A percentile compares a stretch with the other conserved stretches of the same genome.
Evolutionary conservation across 2,113 vertebrate species (phyloP).

Genomic region (Pseudopipra pipra): DNA sequence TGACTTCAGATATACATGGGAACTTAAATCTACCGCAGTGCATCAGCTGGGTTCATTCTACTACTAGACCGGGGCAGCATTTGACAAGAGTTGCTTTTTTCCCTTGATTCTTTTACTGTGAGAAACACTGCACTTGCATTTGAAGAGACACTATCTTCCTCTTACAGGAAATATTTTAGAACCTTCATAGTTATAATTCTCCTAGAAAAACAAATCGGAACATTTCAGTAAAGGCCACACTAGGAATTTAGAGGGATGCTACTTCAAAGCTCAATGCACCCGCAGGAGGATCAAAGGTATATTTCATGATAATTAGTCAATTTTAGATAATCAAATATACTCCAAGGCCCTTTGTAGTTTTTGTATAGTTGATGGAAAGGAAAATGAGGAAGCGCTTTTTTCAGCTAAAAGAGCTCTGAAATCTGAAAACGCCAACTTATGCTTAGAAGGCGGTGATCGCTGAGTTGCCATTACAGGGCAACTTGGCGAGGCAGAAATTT

Average conservation of each 20-base stretch:
- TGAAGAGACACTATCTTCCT: neutral
- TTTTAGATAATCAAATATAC: neutral
- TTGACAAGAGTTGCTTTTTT: neutral
- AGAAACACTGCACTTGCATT: neutral
- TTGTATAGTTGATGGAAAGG: neutral
- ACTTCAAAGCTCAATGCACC: neutral
- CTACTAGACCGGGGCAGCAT: neutral
- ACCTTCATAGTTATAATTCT: neutral
- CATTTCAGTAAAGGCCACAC: neutral
- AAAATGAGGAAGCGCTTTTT: neutral
- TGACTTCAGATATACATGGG: neutral
- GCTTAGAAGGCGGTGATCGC: rapidly evolving
- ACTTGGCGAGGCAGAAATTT: neutral
- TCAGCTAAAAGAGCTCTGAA: neutral
- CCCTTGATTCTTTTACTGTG: neutral
- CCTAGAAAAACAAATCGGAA: neutral
- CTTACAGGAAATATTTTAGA: neutral
- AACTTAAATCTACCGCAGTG: neutral
- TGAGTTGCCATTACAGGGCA: neutral
- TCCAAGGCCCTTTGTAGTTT: neutral
- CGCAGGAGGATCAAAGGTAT: neutral
- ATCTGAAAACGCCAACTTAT: neutral
- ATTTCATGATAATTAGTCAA: neutral
- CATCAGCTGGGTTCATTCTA: neutral
- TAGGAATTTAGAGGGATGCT: neutral